phyloP scores from a whole-genome alignment of 2,113 vertebrate genomes.

The Peromyscus polionotus region DNA sequence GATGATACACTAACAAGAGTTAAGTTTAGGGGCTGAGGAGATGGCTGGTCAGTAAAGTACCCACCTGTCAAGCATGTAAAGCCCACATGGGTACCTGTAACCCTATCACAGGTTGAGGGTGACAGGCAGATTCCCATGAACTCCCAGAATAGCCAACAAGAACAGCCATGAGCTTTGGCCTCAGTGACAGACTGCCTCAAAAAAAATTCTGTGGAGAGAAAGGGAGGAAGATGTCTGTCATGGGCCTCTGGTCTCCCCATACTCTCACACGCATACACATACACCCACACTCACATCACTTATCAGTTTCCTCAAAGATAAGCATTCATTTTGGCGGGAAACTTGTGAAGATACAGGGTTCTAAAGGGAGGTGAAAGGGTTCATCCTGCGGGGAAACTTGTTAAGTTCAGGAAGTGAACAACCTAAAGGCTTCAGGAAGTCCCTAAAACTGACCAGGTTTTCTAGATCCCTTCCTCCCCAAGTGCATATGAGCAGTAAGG shows the following conservation, averaged over 20 bases:
- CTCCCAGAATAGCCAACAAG: background rate
- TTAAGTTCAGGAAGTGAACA: background rate
- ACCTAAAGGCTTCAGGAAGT: background rate
- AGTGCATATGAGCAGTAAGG: background rate
- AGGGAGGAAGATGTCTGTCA: too few relatives aligned
- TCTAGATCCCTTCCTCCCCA: too few relatives aligned
- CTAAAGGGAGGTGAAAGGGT: background rate
- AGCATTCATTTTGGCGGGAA: background rate
- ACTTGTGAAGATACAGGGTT: background rate
- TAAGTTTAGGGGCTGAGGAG: background rate
- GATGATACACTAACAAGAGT: background rate
- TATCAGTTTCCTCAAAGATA: background rate
- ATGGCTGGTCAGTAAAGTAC: background rate
- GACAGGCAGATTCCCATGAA: background rate
- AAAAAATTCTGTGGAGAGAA: background rate
- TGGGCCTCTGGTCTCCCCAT: too few relatives aligned
- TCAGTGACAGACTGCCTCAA: background rate
- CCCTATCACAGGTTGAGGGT: background rate
- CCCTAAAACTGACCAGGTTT: background rate
- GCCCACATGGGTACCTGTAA: background rate
- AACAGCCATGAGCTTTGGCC: background rate
- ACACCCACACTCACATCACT: background rate
- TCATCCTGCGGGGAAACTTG: background rate
- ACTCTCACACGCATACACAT: background rate
- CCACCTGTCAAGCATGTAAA: background rate